Evolutionary conservation across 2,113 vertebrate species (phyloP), one percentile per base, ranked within the genome.

Genomic region (Ardeotis arabs): DNA sequence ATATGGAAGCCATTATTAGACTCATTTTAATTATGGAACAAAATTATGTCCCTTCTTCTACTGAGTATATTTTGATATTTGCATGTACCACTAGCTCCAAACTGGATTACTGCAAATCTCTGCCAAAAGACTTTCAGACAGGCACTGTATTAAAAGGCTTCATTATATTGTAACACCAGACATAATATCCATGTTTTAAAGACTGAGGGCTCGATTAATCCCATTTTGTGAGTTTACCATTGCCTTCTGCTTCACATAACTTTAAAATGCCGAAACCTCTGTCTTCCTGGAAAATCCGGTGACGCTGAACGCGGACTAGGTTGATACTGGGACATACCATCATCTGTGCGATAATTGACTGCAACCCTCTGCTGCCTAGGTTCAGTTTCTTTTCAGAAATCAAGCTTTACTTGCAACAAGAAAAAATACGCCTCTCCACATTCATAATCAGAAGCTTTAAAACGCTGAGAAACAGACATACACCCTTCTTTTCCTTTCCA

Each of bases 281-380:
- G 17, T 53, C 39, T 50, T 49, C 85, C 53, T 3, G 1, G 41
- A 83, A 62, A 67, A 88, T 63, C 50, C 79, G 49, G 33, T 19
- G 70, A 53, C 0, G 3, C 0, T 31, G 60, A 52, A 55, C 1
- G 0, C 4, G 25, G 24, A n/a, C 23, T 9, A 45, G 24, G 31
- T 7, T 69, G 60, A 45, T 53, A 19, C 2, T 4, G 19, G 64
- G 63, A 39, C 82, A 56, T 2, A 59, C 20, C 76, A 66, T 18
- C 23, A 20, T 8, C 27, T 21, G 45, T 12, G 60, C 8, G 28
- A 35, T 2, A 62, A 29, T 12, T 0, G 3, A 47, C 1, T 1
- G 0, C 63, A 68, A 20, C 77, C 25, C 52, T 70, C n/a, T 31
- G 68, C 72, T 77, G 6, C 49, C 52, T 12, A 12, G 35, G 29